phyloP scores from a whole-genome alignment of 2,113 vertebrate genomes.

The mouse (Mus musculus) region DNA sequence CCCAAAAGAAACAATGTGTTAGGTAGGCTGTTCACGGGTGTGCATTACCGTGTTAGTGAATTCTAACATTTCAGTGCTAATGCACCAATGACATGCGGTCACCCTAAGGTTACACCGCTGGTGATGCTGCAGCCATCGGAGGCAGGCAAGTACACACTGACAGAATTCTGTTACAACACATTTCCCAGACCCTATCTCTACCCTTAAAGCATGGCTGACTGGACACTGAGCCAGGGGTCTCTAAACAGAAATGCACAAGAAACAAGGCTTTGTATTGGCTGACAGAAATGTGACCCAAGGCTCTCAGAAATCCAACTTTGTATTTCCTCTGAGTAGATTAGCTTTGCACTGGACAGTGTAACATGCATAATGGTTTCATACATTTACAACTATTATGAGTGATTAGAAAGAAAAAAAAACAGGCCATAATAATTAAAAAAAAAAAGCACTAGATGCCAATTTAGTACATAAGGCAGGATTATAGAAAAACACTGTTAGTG shows the following conservation, averaged over 20 bases:
- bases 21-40: neutral
- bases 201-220: neutral
- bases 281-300: neutral
- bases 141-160: neutral
- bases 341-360: neutral
- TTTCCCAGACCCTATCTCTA: neutral
- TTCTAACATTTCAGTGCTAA: neutral
- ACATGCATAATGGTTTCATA: too few relatives aligned
- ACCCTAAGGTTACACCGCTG: neutral
- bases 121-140: too few relatives aligned
- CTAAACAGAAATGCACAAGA: neutral
- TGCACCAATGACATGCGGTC: neutral
- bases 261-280: neutral
- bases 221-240: neutral
- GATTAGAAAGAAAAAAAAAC: neutral
- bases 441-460: neutral
- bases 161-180: neutral
- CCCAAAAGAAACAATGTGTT: neutral
- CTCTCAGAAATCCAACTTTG: neutral
- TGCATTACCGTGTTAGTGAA: neutral
- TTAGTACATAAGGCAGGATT: neutral
- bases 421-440: neutral
- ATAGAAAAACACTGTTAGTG: neutral
- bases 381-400: neutral
- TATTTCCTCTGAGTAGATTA: neutral